Evolutionary conservation across 2,797 vertebrate genomes (phyloP).

Genomic region (Esox masquinongy): DNA sequence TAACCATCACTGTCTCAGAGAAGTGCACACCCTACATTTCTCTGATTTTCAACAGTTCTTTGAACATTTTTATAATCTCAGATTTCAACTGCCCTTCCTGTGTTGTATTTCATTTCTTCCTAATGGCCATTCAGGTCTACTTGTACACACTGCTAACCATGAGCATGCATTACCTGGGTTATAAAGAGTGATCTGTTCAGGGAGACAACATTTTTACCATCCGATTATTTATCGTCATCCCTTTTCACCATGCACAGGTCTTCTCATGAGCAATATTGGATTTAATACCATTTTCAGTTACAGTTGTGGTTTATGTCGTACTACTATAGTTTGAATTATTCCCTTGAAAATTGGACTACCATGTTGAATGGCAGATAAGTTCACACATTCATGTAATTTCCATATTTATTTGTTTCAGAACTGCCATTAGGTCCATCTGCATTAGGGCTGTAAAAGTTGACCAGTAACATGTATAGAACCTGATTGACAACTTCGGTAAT

Average conservation of each 20-base stretch:
- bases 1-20: slow-evolving; percentile 68
- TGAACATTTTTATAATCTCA: slow-evolving; percentile 31
- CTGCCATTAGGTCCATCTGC: slow-evolving; percentile 59
- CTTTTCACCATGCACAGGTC: slow-evolving; percentile 44
- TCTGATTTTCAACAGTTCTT: slow-evolving; percentile 45
- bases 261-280: slow-evolving; percentile 37
- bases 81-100: slow-evolving; percentile 34
- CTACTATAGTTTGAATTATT: slow-evolving; percentile 47
- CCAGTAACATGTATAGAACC: slow-evolving; percentile 56
- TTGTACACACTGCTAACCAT: slow-evolving; percentile 47
- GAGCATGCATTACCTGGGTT: slow-evolving; percentile 51
- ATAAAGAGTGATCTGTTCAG: slow-evolving; percentile 53
- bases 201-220: slow-evolving; percentile 6
- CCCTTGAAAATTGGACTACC: slow-evolving; percentile 39
- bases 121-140: slow-evolving; percentile 25
- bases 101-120: slow-evolving; percentile 24
- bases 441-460: slow-evolving; percentile 57
- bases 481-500: slow-evolving; percentile 50
- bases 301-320: slow-evolving; percentile 42
- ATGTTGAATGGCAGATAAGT: slow-evolving; percentile 39
- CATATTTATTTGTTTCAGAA: slow-evolving; percentile 63
- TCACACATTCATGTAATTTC: slow-evolving; percentile 44
- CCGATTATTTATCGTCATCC: slow-evolving; percentile 49
- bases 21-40: slow-evolving; percentile 42
- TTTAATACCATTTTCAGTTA: slow-evolving; percentile 45